Base-by-base conservation (phyloP, 2,888 invertebrate species). In the Melanchra persicariae region DNA sequence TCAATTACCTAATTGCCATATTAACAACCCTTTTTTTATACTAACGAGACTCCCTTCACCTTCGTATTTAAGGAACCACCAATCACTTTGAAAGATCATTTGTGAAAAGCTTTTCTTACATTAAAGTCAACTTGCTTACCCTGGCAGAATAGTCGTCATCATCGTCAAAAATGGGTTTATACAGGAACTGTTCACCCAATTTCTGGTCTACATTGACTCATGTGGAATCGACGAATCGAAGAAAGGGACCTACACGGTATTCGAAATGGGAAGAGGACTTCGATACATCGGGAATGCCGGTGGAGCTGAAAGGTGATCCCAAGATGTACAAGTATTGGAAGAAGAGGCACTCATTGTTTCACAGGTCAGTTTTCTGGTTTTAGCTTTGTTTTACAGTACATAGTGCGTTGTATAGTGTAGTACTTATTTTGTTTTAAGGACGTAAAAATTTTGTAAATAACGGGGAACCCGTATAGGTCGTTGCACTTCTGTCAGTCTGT, bases 271-370 rank as follows among this genome's bases (percentile, higher is more conserved):
- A 91, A 5, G 85, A 91, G 4, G 85, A 85, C 1, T 65, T 83
- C 12, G 87, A 90, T n/a, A 60, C 83, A 0, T 82, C 87, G 26
- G 94, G 93, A 34, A 90, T 98, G 68, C 98, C 98, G 0, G 89
- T 93, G 0, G 97, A 98, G 85, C 95, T 98, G 45, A 93, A 93
- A 40, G 96, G 96, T 49, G 97, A 98, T 78, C 96, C 96, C 8
- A 96, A 95, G 22, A 95, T 98, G 92, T 91, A 96, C 69, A 98
- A 99, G 88, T 99, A 99, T 93, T 99, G 99, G 98, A 95, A 97
- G 40, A 98, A 98, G 89, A 96, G 99, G 63, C 99, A 99, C 91
- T 97, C 98, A 0, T 94, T 99, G 15, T 99, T 99, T 91, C 96
- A 96, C 26, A 92, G 91, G 94, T 94, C 79, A 73, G 65, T 59